Percentiles rank a stretch among this genome's conserved stretches.
These are phyloP conservation scores for Cephus pulcher DNA, from an alignment of 2,888 invertebrate genomes.

Conservation along the genomic window DNA sequence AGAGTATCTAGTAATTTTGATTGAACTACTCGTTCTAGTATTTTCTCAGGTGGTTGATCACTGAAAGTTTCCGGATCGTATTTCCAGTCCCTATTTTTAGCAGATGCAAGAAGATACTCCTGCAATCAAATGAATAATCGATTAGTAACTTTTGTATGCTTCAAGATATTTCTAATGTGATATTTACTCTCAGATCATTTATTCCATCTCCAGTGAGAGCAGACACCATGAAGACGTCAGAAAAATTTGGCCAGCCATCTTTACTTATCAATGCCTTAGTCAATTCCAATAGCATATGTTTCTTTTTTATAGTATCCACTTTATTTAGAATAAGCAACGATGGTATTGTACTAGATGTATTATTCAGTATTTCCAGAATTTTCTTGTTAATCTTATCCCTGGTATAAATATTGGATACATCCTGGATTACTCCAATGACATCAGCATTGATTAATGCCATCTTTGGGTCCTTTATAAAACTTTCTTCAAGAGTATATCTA, in stretches of 20 bases:
- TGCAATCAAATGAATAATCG: slow-evolving; percentile 48
- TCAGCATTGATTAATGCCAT: slow-evolving; percentile 78
- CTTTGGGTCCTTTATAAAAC: slow-evolving; percentile 73
- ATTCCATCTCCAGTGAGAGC: slow-evolving; percentile 84
- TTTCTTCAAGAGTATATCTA: slow-evolving; percentile 71
- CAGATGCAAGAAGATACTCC: slow-evolving; percentile 77
- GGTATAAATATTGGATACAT: slow-evolving; percentile 79
- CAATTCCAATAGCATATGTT: slow-evolving; percentile 75
- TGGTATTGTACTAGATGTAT: slow-evolving; percentile 68
- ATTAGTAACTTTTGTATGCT: too few relatives aligned
- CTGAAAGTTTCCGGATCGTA: slow-evolving; percentile 78
- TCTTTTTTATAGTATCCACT: slow-evolving; percentile 78
- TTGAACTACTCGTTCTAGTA: slow-evolving; percentile 81
- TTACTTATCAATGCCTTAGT: slow-evolving; percentile 76
- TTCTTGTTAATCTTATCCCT: slow-evolving; percentile 77
- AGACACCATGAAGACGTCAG: slow-evolving; percentile 92
- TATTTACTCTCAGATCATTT: slow-evolving; percentile 74
- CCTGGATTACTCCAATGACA: slow-evolving; percentile 88
- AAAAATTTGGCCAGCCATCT: slow-evolving; percentile 81
- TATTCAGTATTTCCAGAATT: slow-evolving; percentile 75
- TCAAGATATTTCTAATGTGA: neutral
- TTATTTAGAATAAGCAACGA: slow-evolving; percentile 91
- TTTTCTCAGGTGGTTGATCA: slow-evolving; percentile 77
- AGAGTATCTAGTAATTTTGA: slow-evolving; percentile 87
- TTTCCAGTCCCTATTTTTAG: slow-evolving; percentile 76